Evolutionary conservation across 2,797 vertebrate species (phyloP).

Genomic region (Malacoctenus gilli): DNA sequence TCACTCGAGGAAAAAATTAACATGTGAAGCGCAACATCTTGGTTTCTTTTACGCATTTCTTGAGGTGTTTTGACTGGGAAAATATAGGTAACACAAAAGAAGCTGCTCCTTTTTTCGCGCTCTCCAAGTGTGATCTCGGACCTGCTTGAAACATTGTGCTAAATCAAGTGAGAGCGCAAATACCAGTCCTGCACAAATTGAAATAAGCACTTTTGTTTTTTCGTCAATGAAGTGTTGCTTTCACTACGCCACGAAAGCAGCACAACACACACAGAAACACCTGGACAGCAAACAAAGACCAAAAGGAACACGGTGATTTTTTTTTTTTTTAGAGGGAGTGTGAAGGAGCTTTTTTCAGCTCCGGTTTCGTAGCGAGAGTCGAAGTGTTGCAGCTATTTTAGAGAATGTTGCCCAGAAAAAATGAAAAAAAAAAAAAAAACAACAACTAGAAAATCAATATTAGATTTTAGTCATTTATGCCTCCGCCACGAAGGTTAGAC

Average conservation of each 20-base stretch:
- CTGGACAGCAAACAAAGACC: not conserved
- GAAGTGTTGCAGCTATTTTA: conserved; percentile 10
- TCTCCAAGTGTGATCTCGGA: conserved; percentile 3
- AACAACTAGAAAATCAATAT: conserved; percentile 30
- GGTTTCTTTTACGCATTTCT: conserved; percentile 13
- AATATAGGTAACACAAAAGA: not conserved
- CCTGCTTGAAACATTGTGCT: conserved; percentile 10
- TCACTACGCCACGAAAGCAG: no score
- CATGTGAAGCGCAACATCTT: conserved; percentile 37
- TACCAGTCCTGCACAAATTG: not conserved
- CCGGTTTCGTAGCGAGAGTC: not conserved
- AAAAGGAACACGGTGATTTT: not conserved
- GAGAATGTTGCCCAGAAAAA: conserved; percentile 20
- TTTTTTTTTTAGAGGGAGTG: not conserved
- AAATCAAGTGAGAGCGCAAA: conserved; percentile 21
- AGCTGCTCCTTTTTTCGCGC: conserved; percentile 11
- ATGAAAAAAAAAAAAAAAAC: conserved; percentile 12
- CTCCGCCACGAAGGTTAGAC: conserved; percentile 13
- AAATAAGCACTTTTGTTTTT: conserved; percentile 14
- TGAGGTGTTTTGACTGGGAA: not conserved
- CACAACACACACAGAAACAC: no score
- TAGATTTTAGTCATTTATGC: conserved; percentile 14
- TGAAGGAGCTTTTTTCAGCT: conserved; percentile 2
- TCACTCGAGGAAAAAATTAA: conserved; percentile 64
- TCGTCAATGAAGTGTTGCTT: no score